Evolutionary conservation across 2,888 invertebrate genomes (phyloP), one percentile per base, ranked within the genome.

Genomic region (Cynaeus angustus): DNA sequence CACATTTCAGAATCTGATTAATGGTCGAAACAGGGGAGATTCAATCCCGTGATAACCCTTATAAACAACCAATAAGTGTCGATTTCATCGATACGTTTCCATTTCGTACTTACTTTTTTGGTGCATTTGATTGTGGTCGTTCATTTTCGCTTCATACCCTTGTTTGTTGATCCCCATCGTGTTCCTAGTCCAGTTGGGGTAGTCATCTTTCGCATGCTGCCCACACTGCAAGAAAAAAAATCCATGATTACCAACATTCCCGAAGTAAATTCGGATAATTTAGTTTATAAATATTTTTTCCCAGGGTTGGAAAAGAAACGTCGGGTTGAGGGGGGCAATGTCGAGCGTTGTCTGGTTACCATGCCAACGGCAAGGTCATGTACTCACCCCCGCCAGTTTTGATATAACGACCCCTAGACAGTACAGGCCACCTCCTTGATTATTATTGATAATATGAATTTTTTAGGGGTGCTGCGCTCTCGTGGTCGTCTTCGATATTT

Each of bases 121-220:
- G 41, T 58, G 66, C 85, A 88, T 84, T 76, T 88, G 88, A 72
- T 83, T 83, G 74, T 85, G 84, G 28, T 85, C 85, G 75, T 86
- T 87, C 88, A 88, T 88, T 79, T 88, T 88, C 65, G 88, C 88
- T 84, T 87, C 87, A 81, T 87, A 87, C 65, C 87, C 87, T 75
- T 87, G 87, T 74, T 87, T 87, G 76, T 84, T 85, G 81, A 86
- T 86, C 9, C 84, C 84, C 86, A 87, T 87, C 7, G 86, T 81
- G 75, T 87, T 86, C 66, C 87, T 81, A 9, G 87, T 84, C 88
- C 87, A 87, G 71, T 86, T 85, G 59, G 87, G 87, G 74, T 87
- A 87, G 75, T 86, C 86, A 78, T 87, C 87, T 78, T 87, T 87
- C 12, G 81, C 86, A 72, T 87, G 87, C 71, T 87, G 86, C 52